Base-by-base conservation (phyloP, 1,140 invertebrate species). In the Procambarus clarkii region DNA sequence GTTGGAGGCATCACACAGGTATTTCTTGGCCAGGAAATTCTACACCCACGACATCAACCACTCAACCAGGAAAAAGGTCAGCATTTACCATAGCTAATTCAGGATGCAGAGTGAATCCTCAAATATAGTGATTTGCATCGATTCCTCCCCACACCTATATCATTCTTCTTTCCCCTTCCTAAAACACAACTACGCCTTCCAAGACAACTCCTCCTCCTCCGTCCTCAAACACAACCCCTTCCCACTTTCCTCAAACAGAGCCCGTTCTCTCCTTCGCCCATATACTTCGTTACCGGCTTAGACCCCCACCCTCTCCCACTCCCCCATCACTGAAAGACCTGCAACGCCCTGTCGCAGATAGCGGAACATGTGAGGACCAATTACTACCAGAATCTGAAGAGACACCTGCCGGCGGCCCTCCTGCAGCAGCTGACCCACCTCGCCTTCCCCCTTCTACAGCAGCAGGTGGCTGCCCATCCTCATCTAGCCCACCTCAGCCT, bases 1-100 rank as follows among this genome's bases (percentile, higher is more conserved):
- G 69, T 34, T 86, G 74, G 82, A 89, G 11, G 77, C 81, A 2
- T 92, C 92, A 3, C 92, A 92, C 80, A 50, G 92, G 44, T 86
- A 92, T 60, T 92, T 83, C 81, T 83, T 83, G 58, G 81, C 81
- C 54, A 60, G 81, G 58, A 83, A 83, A 34, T 83, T 83, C 48
- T 24, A 3, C 81, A 83, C 81, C 21, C 44, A 78, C 21, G 58
- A 46, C 9, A 64, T 64, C 2, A 44, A 24, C 13, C 79, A 89
- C 15, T n/a, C 78, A 2, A 82, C 69, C 3, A 24, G 87, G 18
- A 74, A 50, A 1, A 71, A 44, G 86, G 86, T 81, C 18, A 50
- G 86, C 24, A 4, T 2, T 50, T 86, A 34, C 34, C 34, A 34
- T 34, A 34, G 34, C 34, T 34, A 34, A 34, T 34, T 34, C 34